phyloP scores from a whole-genome alignment of 2,113 vertebrate genomes.

The Himantopus leucocephalus region DNA sequence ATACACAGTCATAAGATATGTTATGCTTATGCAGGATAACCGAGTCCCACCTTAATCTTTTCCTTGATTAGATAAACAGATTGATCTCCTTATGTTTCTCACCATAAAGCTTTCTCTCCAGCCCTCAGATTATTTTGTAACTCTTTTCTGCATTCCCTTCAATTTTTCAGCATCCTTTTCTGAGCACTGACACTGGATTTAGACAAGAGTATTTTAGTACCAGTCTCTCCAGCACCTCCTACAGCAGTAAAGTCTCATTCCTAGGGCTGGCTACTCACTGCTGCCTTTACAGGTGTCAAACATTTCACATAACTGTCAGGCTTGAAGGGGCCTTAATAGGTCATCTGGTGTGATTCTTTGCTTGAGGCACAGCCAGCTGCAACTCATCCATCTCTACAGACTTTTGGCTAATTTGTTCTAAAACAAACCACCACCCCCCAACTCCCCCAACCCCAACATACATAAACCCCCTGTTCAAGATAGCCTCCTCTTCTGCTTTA shows the following conservation, averaged over 20 bases:
- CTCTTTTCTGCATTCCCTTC: not conserved
- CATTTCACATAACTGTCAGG: not conserved
- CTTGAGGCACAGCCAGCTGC: not conserved
- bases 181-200: not conserved
- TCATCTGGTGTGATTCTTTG: not conserved
- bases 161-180: constrained; percentile 13
- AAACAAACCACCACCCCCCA: not conserved
- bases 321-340: not conserved
- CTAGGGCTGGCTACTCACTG: not conserved
- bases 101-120: not conserved
- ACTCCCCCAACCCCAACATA: not conserved
- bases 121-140: not conserved
- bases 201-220: not conserved
- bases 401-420: not conserved
- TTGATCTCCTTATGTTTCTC: constrained; percentile 10
- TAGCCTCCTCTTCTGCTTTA: not conserved
- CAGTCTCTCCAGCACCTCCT: not conserved
- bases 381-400: not conserved
- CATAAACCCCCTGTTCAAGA: not conserved
- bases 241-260: not conserved
- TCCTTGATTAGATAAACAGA: constrained; percentile 2
- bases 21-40: not conserved
- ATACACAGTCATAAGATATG: not conserved
- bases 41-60: not conserved
- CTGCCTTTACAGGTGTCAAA: not conserved